Base-by-base conservation (phyloP, 1,140 invertebrate genomes). In the Whitmania pigra region DNA sequence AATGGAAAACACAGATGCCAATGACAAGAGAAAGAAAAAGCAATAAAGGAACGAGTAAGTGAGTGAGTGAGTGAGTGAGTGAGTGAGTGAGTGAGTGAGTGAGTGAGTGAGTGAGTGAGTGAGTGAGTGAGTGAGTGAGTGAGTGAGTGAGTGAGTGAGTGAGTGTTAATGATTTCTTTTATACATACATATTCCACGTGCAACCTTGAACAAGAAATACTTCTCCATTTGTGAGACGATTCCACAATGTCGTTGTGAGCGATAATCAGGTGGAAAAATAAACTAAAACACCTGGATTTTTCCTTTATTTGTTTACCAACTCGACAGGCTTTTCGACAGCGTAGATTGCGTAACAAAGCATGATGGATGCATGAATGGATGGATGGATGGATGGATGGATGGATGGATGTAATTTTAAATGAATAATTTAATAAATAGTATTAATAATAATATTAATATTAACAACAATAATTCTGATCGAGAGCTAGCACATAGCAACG, bases 121-220 rank as follows among this genome's bases (percentile, higher is more conserved):
- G 22, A 31, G 67, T 68, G 27, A 68, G 67, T 68, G 67, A 27
- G 27, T 69, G 67, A 25, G 67, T 69, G 72, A 67, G 57, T 67
- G 49, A 49, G 72, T 49, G 68, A 25, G 68, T 60, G 55, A 22
- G 55, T 60, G 55, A 22, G 55, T 17, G 55, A 22, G 27, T 9
- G 55, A 22, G n/a, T 17, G 55, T 7, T 27, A 60, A 60, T 7
- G 17, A 7, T 5, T 63, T 63, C 18, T 63, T 63, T 63, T 13
- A 4, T 9, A 2, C 54, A 2, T 4, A 57, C 57, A 25, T 25
- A 63, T 15, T 25, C 18, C 22, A 4, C 29, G 57, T 15, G 18
- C 5, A 25, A 1, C 29, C 29, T 63, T 63, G 22, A 63, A 63
- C 9, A 63, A 63, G 22, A n/a, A 11, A n/a, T 25, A 63, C 18